Evolutionary conservation across 2,113 vertebrate species (phyloP).

Genomic region (Podarcis muralis): DNA sequence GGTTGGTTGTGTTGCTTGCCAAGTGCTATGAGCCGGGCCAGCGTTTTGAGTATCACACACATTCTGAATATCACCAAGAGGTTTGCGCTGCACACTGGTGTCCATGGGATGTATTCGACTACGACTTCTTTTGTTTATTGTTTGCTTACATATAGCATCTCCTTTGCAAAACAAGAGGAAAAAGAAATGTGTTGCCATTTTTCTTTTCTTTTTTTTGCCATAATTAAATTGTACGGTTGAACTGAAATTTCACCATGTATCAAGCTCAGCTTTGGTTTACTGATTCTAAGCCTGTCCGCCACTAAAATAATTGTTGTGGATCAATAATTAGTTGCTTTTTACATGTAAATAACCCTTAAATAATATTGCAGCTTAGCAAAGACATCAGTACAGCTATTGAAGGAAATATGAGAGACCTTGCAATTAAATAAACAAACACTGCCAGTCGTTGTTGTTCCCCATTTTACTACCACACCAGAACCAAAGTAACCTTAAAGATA

Average conservation of each 20-base stretch:
- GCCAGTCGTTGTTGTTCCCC: not conserved
- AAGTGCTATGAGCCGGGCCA: constrained; percentile 45
- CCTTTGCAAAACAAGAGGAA: constrained; percentile 72
- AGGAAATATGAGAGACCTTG: not conserved
- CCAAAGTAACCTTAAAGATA: not conserved
- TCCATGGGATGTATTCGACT: constrained; percentile 53
- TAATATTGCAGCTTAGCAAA: not conserved
- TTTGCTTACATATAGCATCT: constrained; percentile 72
- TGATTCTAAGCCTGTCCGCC: not conserved
- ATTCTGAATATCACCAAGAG: constrained; percentile 73
- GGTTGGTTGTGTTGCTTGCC: constrained; percentile 65
- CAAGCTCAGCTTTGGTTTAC: not conserved
- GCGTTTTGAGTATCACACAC: constrained; percentile 47
- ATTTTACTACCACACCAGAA: not conserved
- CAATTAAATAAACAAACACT: not conserved
- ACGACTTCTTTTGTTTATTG: constrained; percentile 66
- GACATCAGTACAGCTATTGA: not conserved
- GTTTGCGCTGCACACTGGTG: constrained; percentile 61
- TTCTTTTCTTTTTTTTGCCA: not conserved
- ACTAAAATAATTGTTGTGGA: not conserved
- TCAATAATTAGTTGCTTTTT: not conserved
- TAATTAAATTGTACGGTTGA: not conserved
- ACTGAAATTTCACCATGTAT: not conserved
- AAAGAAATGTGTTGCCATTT: constrained; percentile 38
- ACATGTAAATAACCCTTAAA: not conserved